Evolutionary conservation across 2,113 vertebrate genomes (phyloP).

Genomic region (Bubo bubo): DNA sequence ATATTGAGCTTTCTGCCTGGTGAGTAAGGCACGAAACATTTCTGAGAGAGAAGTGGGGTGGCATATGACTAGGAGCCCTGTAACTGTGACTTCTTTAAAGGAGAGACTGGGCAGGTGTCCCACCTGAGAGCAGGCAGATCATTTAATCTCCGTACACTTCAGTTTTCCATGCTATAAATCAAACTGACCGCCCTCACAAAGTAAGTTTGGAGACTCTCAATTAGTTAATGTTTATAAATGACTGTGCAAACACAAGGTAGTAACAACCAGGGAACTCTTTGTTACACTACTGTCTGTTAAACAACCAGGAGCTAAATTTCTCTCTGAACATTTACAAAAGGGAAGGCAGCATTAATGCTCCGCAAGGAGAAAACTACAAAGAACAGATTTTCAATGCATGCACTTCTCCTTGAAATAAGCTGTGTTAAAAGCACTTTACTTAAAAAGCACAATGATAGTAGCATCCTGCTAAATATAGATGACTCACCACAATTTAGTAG

Average conservation of each 20-base stretch:
- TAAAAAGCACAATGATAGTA: constrained; percentile 65
- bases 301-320: constrained; percentile 61
- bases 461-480: constrained; percentile 70
- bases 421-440: constrained; percentile 71
- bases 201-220: neutral
- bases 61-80: neutral
- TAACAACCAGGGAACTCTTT: constrained; percentile 29
- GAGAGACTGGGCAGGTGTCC: neutral
- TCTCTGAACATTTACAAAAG: constrained; percentile 48
- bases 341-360: constrained; percentile 54
- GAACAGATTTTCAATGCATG: constrained; percentile 50
- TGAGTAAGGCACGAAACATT: neutral
- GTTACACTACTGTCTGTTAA: constrained; percentile 7
- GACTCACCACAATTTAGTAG: constrained; percentile 65
- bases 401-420: constrained; percentile 64
- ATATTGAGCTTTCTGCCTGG: neutral
- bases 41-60: neutral
- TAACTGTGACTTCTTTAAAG: neutral
- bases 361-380: constrained; percentile 47
- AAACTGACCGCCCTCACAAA: constrained; percentile 7
- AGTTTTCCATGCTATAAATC: neutral
- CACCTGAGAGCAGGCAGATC: neutral
- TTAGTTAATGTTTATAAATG: neutral
- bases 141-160: neutral
- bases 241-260: constrained; percentile 21